Conservation (phyloP, 2,888 invertebrate genomes). For the Drosophila atroscutellata region DNA sequence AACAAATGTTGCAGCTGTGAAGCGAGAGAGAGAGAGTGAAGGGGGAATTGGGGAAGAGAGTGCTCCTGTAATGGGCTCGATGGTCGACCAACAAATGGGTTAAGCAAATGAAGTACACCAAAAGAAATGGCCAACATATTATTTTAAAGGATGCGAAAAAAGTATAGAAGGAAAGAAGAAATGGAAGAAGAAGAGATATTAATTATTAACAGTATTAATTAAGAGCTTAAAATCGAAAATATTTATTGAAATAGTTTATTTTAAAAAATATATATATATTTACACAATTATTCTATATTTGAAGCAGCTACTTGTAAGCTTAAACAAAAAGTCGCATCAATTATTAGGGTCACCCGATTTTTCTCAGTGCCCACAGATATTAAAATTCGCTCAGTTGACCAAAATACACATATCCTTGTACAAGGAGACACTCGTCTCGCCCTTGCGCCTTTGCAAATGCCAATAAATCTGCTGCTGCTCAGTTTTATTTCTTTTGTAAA, state of each 20-base stretch:
- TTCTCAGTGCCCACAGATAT: slow-evolving; percentile 40
- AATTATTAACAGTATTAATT: neutral
- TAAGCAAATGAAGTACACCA: slow-evolving; percentile 56
- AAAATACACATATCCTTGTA: slow-evolving; percentile 49
- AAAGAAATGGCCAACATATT: slow-evolving; percentile 24
- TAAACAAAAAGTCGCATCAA: no score
- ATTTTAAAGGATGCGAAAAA: neutral
- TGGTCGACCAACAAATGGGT: slow-evolving; percentile 47
- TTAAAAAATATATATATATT: neutral
- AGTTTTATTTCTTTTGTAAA: slow-evolving; percentile 71
- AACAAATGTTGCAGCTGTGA: slow-evolving; percentile 55
- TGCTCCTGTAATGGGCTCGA: slow-evolving; percentile 41
- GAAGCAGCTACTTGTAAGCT: neutral
- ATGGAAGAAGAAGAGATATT: no score
- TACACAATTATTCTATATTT: neutral
- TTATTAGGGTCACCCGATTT: neutral
- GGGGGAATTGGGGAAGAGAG: neutral
- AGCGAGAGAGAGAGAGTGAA: neutral
- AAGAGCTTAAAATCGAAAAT: neutral
- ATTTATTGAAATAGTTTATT: neutral
- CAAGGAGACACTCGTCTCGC: slow-evolving; percentile 26
- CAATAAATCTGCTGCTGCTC: slow-evolving; percentile 61
- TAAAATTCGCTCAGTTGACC: slow-evolving; percentile 58
- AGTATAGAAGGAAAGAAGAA: no score
- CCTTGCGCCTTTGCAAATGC: slow-evolving; percentile 53